Evolutionary conservation across 2,797 vertebrate species (phyloP), one percentile per base, ranked within the genome.

Genomic region (Miichthys miiuy): DNA sequence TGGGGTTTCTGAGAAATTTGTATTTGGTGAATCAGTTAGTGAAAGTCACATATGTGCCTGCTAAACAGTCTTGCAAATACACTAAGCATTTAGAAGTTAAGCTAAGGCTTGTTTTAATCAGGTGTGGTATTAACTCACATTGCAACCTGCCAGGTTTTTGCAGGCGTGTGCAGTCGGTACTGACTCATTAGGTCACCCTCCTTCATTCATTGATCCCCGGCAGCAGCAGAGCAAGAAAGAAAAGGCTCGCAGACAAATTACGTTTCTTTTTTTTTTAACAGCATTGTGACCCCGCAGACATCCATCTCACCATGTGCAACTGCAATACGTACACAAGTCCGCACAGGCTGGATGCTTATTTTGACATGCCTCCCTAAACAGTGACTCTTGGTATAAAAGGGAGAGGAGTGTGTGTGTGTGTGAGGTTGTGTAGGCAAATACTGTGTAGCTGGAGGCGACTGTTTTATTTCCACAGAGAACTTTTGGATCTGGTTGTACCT

Each of bases 321-420:
- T 71, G 58, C 75, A 78, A 50, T 60, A 21, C 34, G 1, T 34
- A 34, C 65, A 62, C 92, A 91, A 86, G 91, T 87, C 79, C 13
- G 1, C 72, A 90, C 88, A 91, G 63, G 88, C 85, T 54, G 56
- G 57, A 68, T 85, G 71, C 80, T 89, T 83, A 78, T 80, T 91
- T 83, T 80, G 77, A 89, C 88, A 84, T 64, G 82, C 79, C 79
- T 78, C 76, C 84, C 55, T 65, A 47, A 88, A 87, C 77, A 84
- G 80, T 18, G 55, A 83, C 70, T 16, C 61, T 72, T 74, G 76
- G 46, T 76, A 65, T 82, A 75, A 83, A 38, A 88, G 63, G 56
- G 65, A 70, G 51, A 64, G 54, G 64, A 82, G 81, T 74, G 72
- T 63, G 55, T 68, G 30, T 44, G 42, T 44, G 42, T 44, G 12